A percentile compares a stretch with the other conserved stretches of the same genome.
Conservation (phyloP, 2,113 vertebrate species). For the Ploceus nigricollis region DNA sequence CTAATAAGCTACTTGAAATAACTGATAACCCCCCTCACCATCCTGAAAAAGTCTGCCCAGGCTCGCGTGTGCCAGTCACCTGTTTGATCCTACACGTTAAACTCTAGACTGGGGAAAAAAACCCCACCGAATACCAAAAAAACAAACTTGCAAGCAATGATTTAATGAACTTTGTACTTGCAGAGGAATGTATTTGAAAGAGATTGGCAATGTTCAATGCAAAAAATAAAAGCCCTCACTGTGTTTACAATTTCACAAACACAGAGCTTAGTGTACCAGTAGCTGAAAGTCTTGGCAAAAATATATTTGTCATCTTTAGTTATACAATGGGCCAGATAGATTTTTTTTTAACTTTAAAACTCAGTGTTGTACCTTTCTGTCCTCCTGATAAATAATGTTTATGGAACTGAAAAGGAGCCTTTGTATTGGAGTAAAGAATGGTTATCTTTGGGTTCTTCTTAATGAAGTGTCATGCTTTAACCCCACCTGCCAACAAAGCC, state of each 20-base stretch:
- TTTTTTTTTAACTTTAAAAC: background rate
- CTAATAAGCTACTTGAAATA: background rate
- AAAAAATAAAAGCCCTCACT: background rate
- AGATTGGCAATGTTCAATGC: background rate
- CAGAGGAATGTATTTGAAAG: conserved; percentile 43
- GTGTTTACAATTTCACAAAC: background rate
- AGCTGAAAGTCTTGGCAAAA: conserved; percentile 45
- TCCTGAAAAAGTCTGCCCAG: background rate
- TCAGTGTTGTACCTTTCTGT: background rate
- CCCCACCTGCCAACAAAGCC: background rate
- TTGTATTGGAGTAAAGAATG: conserved; percentile 21
- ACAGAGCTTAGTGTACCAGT: background rate
- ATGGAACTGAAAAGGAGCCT: conserved; percentile 43
- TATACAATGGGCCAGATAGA: conserved; percentile 9
- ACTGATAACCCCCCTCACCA: accelerated
- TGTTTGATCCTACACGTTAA: conserved; percentile 12
- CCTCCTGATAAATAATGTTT: background rate
- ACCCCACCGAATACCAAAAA: background rate
- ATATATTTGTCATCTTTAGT: conserved; percentile 23
- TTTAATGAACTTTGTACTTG: conserved; percentile 44
- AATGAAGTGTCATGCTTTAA: background rate
- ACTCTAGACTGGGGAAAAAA: background rate
- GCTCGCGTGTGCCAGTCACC: background rate
- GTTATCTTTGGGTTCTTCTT: conserved; percentile 51
- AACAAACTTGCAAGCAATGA: background rate